Evolutionary conservation across 2,797 vertebrate species (phyloP), one percentile per base, ranked within the genome.

Genomic region (Huso huso): DNA sequence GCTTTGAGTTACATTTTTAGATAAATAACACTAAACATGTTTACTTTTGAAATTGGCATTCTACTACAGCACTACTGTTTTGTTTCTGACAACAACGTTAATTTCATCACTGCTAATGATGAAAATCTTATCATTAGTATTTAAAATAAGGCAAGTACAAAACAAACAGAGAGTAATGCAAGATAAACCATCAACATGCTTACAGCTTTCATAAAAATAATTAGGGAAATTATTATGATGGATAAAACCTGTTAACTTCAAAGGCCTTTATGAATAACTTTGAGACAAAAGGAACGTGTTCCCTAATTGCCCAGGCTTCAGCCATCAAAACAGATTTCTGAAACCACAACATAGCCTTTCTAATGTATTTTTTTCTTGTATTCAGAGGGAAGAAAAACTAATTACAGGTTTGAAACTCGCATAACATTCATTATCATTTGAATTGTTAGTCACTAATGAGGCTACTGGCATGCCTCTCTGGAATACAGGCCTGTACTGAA

Each of bases 371-470:
- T 53, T 37, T 52, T 62, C 15, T 12, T 49, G 10, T 8, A 13
- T 13, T 7, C n/a, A 15, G 10, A 63, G n/a, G 0, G 65, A 18
- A 51, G 23, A 15, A n/a, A 57, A 55, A 68, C 55, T 57, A 50
- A 61, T 67, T 48, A 65, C 64, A 55, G 64, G 51, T 65, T 67
- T 48, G 61, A 48, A 65, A 51, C 48, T 48, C 15, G 11, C 7
- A 49, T 51, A 60, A 48, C 49, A 12, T 58, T 61, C 61, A 70
- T 83, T 82, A 82, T n/a, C 75, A 75, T 86, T 86, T 86, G 78
- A 79, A 64, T 37, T 63, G 66, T 57, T 15, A 9, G 13, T 50
- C 12, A 50, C 23, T 71, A 61, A 67, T 71, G 62, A 68, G 62
- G 49, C 49, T 13, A 52, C 12, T 53, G 57, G 66, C 61, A 18